phyloP scores from a whole-genome alignment of 2,113 vertebrate species.

The Microcebus tavaratra region DNA sequence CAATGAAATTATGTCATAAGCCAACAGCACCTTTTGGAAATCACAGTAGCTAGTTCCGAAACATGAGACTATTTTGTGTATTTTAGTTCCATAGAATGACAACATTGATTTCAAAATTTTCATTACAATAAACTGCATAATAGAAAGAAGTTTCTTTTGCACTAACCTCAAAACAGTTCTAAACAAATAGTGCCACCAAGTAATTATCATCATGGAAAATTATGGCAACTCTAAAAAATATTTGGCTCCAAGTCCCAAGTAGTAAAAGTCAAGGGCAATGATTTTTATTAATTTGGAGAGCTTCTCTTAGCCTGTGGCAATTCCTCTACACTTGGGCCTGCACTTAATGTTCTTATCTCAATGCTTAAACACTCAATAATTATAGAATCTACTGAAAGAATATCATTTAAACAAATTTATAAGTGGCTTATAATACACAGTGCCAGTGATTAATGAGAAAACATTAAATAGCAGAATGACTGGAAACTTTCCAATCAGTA shows the following conservation, averaged over 20 bases:
- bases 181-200: conserved; percentile 44
- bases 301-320: background rate
- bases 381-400: conserved; percentile 19
- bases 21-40: background rate
- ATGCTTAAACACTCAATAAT: conserved; percentile 38
- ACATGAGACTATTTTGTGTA: background rate
- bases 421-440: conserved; percentile 56
- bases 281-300: conserved; percentile 27
- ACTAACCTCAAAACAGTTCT: conserved; percentile 20
- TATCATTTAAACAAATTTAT: conserved; percentile 46
- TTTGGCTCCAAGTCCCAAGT: background rate
- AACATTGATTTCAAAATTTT: conserved; percentile 13
- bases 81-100: background rate
- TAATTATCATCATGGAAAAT: conserved; percentile 42
- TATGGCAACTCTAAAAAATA: conserved; percentile 36
- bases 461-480: conserved; percentile 55
- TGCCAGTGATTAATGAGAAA: conserved; percentile 61
- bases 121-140: background rate
- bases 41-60: background rate
- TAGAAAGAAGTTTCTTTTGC: background rate
- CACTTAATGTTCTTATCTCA: conserved; percentile 33
- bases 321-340: background rate
- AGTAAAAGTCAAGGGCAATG: conserved; percentile 46
- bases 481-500: conserved; percentile 58
- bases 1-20: background rate